Percentiles rank a stretch among this genome's conserved stretches.
Conservation (phyloP, 1,140 invertebrate genomes). For the Melipona quadrifasciata region DNA sequence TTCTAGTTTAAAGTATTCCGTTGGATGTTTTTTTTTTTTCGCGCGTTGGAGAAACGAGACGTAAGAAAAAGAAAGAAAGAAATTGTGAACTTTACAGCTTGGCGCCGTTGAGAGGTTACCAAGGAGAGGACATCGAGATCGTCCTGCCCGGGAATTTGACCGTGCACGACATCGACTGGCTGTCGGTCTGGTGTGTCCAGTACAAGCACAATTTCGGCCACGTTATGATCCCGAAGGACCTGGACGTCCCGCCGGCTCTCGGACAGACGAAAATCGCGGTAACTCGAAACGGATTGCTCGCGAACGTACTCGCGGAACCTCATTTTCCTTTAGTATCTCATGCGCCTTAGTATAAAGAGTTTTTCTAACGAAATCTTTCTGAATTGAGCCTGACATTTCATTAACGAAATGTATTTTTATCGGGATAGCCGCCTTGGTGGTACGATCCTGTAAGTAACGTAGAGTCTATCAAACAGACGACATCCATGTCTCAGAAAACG, state of each 20-base stretch:
- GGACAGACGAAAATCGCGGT: slow-evolving; percentile 95
- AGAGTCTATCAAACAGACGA: slow-evolving; percentile 20
- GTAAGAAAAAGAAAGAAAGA: not conserved
- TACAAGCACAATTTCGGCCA: slow-evolving; percentile 95
- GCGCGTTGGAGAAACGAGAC: no score
- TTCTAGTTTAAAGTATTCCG: no score
- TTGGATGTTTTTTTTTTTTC: no score
- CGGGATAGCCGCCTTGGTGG: slow-evolving; percentile 91
- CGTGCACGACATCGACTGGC: slow-evolving; percentile 95
- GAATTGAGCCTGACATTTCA: slow-evolving; percentile 2
- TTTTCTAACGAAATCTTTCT: not conserved
- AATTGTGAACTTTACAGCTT: slow-evolving; percentile 81
- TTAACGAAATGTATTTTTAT: slow-evolving; percentile 50
- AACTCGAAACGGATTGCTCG: slow-evolving; percentile 77
- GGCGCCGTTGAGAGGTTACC: slow-evolving; percentile 90
- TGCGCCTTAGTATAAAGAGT: not conserved
- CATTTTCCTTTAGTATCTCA: slow-evolving; percentile 7
- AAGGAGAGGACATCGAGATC: slow-evolving; percentile 95
- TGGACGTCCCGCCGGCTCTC: slow-evolving; percentile 94
- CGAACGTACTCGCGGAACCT: not conserved
- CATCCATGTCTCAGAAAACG: not conserved
- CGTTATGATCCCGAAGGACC: slow-evolving; percentile 92
- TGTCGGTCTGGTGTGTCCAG: slow-evolving; percentile 94
- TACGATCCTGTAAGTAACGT: slow-evolving; percentile 92
- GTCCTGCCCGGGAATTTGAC: slow-evolving; percentile 92